phyloP scores from a whole-genome alignment of 2,888 invertebrate species.

The Argyresthia albistria region DNA sequence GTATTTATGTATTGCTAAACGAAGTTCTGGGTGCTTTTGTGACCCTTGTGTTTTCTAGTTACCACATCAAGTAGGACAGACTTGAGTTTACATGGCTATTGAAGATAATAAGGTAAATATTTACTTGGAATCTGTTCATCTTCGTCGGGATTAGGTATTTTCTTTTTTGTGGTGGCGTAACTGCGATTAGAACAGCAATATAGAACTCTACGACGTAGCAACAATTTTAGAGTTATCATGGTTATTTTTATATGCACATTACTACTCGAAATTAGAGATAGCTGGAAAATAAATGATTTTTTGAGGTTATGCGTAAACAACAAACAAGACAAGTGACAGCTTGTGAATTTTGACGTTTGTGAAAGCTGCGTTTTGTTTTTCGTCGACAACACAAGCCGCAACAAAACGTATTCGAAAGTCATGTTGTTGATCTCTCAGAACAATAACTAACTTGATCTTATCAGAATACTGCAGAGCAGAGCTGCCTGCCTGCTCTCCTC shows the following conservation, averaged over 20 bases:
- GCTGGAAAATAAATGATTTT: not conserved
- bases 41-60: too few relatives aligned
- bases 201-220: conserved; percentile 20
- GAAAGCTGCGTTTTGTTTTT: not conserved
- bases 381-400: not conserved
- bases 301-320: conserved; percentile 2
- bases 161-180: conserved; percentile 54
- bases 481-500: too few relatives aligned
- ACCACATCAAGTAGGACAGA: not conserved
- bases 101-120: not conserved
- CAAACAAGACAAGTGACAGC: too few relatives aligned
- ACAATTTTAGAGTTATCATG: conserved; percentile 35
- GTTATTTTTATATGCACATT: conserved; percentile 12
- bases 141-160: conserved; percentile 61
- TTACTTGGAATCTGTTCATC: conserved; percentile 64
- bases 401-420: too few relatives aligned
- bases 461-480: too few relatives aligned
- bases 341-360: too few relatives aligned
- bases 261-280: not conserved
- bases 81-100: not conserved
- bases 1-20: too few relatives aligned
- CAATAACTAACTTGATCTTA: too few relatives aligned
- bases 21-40: too few relatives aligned
- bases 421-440: too few relatives aligned
- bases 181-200: conserved; percentile 22